Evolutionary conservation across 2,888 invertebrate genomes (phyloP).

Genomic region (Hydrotaea diabolus): DNA sequence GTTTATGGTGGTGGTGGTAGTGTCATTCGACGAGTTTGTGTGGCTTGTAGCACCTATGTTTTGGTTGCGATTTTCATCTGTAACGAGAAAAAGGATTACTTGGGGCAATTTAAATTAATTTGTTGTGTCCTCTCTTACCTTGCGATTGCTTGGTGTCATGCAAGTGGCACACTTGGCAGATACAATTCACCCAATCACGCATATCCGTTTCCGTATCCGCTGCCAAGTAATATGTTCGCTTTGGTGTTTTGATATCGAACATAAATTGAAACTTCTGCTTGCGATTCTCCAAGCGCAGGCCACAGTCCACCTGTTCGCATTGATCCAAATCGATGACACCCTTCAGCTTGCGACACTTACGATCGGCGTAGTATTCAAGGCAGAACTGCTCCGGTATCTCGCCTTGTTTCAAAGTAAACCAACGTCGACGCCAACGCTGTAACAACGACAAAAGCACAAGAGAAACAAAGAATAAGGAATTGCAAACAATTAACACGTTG

Average conservation of each 20-base stretch:
- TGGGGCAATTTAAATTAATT: neutral
- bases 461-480: slow-evolving; percentile 57
- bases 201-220: slow-evolving; percentile 95
- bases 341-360: slow-evolving; percentile 91
- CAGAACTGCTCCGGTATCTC: slow-evolving; percentile 96
- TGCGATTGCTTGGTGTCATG: slow-evolving; percentile 83
- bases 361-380: slow-evolving; percentile 95
- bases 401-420: slow-evolving; percentile 95
- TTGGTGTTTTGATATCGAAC: slow-evolving; percentile 94
- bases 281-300: slow-evolving; percentile 90
- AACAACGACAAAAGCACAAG: neutral
- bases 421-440: slow-evolving; percentile 97
- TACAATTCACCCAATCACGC: slow-evolving; percentile 96
- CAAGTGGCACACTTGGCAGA: slow-evolving; percentile 94
- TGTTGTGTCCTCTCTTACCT: slow-evolving; percentile 69
- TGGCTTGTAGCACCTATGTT: slow-evolving; percentile 72
- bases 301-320: slow-evolving; percentile 96
- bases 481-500: slow-evolving; percentile 57
- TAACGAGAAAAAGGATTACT: neutral
- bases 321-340: slow-evolving; percentile 96
- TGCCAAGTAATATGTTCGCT: slow-evolving; percentile 94
- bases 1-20: slow-evolving; percentile 74
- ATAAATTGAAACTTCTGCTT: slow-evolving; percentile 91
- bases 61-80: slow-evolving; percentile 74
- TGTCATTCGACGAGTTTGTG: slow-evolving; percentile 67